phyloP scores from a whole-genome alignment of 2,113 vertebrate genomes.

The Redunca redunca region DNA sequence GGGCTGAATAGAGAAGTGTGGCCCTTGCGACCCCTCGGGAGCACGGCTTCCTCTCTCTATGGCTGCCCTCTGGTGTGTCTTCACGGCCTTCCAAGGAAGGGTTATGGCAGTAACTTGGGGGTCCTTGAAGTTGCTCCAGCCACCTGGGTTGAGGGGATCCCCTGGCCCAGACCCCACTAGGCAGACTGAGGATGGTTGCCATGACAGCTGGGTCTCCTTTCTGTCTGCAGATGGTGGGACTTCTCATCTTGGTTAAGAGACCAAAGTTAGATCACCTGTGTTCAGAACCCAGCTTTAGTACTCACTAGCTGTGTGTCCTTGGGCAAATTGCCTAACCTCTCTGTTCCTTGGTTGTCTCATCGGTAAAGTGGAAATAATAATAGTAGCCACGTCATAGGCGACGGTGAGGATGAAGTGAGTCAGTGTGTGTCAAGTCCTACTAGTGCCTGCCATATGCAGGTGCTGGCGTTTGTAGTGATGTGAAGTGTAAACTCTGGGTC shows the following conservation, averaged over 20 bases:
- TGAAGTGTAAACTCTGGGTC: background rate
- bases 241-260: background rate
- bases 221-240: background rate
- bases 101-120: background rate
- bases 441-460: background rate
- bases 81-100: background rate
- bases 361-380: background rate
- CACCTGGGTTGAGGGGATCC: background rate
- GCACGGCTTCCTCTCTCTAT: background rate
- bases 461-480: no score
- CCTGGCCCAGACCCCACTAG: background rate
- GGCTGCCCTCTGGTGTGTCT: background rate
- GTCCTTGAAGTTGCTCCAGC: background rate
- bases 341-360: slow-evolving; percentile 28
- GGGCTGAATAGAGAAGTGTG: background rate
- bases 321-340: background rate
- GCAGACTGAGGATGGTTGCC: background rate
- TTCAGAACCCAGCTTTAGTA: background rate
- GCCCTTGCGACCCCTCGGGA: background rate
- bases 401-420: background rate
- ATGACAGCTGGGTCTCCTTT: background rate
- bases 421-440: background rate
- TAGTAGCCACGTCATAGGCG: background rate
- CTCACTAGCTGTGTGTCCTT: background rate
- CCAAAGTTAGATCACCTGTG: background rate